A percentile compares a stretch with the other conserved stretches of the same genome.
These are phyloP conservation scores for Drosophila suzukii DNA, from an alignment of 1,140 invertebrate species.

Conservation along the genomic window DNA sequence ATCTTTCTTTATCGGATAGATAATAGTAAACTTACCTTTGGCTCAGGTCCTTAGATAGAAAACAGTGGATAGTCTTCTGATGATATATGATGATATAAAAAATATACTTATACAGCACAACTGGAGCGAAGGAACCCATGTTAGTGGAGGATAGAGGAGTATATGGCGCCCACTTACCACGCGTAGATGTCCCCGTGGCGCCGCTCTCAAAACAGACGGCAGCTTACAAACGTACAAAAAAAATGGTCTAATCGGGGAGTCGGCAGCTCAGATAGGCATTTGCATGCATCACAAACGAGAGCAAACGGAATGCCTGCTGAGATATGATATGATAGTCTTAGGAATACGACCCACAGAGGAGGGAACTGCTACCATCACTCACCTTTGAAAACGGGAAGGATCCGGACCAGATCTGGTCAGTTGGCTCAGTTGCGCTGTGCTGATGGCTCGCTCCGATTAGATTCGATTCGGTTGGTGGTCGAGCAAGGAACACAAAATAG, in stretches of 20 bases:
- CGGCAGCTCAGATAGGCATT: slow-evolving; percentile 46
- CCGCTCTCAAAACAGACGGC: slow-evolving; percentile 31
- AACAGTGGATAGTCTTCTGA: slow-evolving; percentile 7
- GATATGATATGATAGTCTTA: background rate
- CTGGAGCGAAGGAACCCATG: background rate
- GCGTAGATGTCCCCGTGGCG: slow-evolving; percentile 8
- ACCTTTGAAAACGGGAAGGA: background rate
- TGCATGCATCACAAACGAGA: slow-evolving; percentile 33
- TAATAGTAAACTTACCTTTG: slow-evolving; percentile 11
- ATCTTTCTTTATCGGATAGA: no score
- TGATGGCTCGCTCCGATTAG: background rate
- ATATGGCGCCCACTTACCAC: slow-evolving; percentile 30
- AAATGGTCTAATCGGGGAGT: slow-evolving; percentile 19
- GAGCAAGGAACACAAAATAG: slow-evolving; percentile 10
- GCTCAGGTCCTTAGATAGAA: slow-evolving; percentile 13
- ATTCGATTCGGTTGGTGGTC: background rate
- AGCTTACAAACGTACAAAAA: slow-evolving; percentile 58
- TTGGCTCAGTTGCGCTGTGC: background rate
- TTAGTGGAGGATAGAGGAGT: background rate
- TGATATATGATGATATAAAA: slow-evolving; percentile 29
- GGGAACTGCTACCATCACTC: background rate
- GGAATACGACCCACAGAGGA: background rate
- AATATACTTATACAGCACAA: slow-evolving; percentile 39
- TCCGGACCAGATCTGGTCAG: slow-evolving; percentile 1
- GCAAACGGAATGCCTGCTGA: slow-evolving; percentile 27